Evolutionary conservation across 2,888 invertebrate genomes (phyloP), one percentile per base, ranked within the genome.

Genomic region (Drosophila stalkeri): DNA sequence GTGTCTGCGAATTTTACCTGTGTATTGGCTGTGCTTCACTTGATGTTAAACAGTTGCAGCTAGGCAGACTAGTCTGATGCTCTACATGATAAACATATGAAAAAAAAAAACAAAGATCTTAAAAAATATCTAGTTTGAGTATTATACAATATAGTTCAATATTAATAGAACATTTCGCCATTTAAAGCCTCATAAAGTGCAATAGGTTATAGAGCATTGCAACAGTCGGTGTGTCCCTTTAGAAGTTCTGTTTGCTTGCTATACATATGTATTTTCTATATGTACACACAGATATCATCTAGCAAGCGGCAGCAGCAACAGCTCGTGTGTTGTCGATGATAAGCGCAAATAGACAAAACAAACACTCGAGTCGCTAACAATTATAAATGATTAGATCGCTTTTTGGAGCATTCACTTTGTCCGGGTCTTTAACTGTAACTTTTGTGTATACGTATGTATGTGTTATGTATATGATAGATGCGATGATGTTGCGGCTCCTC

Each of bases 311-410:
- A 31, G 35, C 52, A 52, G 18, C 27, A 33, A 59, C 75, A 66
- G 68, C 64, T 74, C 71, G 70, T 83, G 81, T 83, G 73, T 73
- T 78, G 73, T 75, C 82, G 72, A 84, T 88, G 88, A 88, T 89
- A 88, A 89, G 86, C 86, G 82, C 75, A 88, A 88, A 88, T 76
- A 87, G 82, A 84, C 89, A 88, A 81, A 84, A 76, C 84, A 87
- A 83, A 87, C 80, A 87, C 76, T 85, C 68, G 76, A 86, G 76
- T 81, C 84, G 89, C 86, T 84, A 86, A 82, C 86, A 86, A 86
- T 86, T 86, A 89, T 86, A 86, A 86, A 86, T 86, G 86, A 86
- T 86, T 86, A 89, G 82, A 89, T 86, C 84, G 86, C 86, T 86
- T 86, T 86, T 89, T 86, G 85, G 82, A 86, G 86, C 86, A 84